Base-by-base conservation (phyloP, 2,888 invertebrate genomes). In the Keiferia lycopersicella region DNA sequence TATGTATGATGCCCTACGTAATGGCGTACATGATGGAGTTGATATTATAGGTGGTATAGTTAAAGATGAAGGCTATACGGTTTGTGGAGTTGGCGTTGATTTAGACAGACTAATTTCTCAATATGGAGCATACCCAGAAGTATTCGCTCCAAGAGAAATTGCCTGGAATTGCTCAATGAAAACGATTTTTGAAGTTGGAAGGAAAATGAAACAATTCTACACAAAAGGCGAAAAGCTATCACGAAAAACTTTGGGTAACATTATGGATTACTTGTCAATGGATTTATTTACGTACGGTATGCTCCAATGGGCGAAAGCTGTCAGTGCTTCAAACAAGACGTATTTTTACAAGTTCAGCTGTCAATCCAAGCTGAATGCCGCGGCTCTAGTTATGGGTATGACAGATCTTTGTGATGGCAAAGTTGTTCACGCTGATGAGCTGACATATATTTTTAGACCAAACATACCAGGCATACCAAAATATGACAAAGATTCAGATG, bases 21-120 rank as follows among this genome's bases (percentile, higher is more conserved):
- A 86, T 18, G 93, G 93, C n/a, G 85, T 86, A n/a, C 83, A 93
- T 41, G 74, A 80, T 58, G 80, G 72, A n/a, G 87, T 94, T 0
- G 95, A 96, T 0, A 92, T 95, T 80, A 94, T 96, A 79, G 87
- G 93, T 14, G 96, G 96, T 7, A 80, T 94, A 2, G 95, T 94
- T 18, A 91, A 93, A 0, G 93, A 95, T 56, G 96, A 96, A 84
- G 96, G 96, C 16, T 16, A 78, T 0, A 50, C 78, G 38, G 50
- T 45, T 3, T 63, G 75, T 10, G 58, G 34, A 7, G 30, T 50
- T 8, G 39, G 10, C 2, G 39, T 2, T 16, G 26, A 56, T 34
- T 0, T 61, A 22, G 45, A 62, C 0, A 61, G 65, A 30, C 62
- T 66, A 6, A 34, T 67, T 16, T 34, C 26, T 1, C 66, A 67